Base-by-base conservation (phyloP, 2,113 vertebrate genomes). In the Lampris incognitus region DNA sequence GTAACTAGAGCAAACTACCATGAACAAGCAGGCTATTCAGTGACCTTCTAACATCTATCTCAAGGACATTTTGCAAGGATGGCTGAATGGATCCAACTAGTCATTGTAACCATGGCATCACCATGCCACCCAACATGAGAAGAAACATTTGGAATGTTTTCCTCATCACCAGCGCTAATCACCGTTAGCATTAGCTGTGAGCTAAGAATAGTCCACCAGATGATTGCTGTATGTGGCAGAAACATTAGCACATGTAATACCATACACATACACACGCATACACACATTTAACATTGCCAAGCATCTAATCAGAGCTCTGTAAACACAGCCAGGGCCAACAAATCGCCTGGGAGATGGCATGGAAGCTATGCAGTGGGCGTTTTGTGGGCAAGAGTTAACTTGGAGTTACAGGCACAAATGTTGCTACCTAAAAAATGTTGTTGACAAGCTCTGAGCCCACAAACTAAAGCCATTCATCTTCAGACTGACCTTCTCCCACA, bases 141-240 rank as follows among this genome's bases (percentile, higher is more conserved):
- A 60, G 63, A 85, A 85, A 83, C 78, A 84, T 81, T 66, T 81
- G 79, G 83, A 84, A 60, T 66, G 40, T 56, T 75, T 78, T 79
- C 78, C 69, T 81, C 85, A 68, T 81, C 59, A 76, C 73, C 65
- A 66, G 83, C 78, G 73, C 58, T 81, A 87, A 88, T 88, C 86
- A 79, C 69, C 55, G 66, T 6, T 1, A 85, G 85, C 83, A 78
- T 87, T 82, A 80, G 67, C 61, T 65, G 10, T 24, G 6, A 4
- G 79, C 87, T 83, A 75, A 72, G 79, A 89, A 90, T 87, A 90
- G 85, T 63, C 68, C 49, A 88, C 93, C 91, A 89, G 91, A 93
- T 92, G 89, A 84, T 81, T 41, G 68, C 66, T 42, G 82, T 68
- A 9, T 46, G 50, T 9, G 51, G 71, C 67, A 24, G 75, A 81